phyloP scores from a whole-genome alignment of 1,140 invertebrate species.

The Holcopasites calliopsidis region DNA sequence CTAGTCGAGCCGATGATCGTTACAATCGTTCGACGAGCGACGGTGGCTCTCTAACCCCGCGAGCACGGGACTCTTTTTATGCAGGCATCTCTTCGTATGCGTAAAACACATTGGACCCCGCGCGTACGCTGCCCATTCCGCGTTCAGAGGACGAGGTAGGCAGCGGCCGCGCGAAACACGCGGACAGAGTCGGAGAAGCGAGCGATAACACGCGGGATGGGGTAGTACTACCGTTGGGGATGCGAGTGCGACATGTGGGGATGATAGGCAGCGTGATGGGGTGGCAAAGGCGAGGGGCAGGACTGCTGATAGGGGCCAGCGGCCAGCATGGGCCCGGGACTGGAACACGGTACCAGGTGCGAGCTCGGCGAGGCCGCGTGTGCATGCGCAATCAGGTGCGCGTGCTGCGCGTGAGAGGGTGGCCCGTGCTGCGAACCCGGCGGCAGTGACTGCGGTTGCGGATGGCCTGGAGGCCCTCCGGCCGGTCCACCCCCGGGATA shows the following conservation, averaged over 20 bases:
- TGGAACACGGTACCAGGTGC: constrained; percentile 83
- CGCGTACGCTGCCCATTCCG: background rate
- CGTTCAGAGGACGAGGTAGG: background rate
- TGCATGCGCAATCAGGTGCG: constrained; percentile 81
- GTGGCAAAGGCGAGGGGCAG: constrained; percentile 82
- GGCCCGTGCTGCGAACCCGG: constrained; percentile 83
- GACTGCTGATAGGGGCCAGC: constrained; percentile 81
- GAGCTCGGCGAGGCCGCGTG: constrained; percentile 82
- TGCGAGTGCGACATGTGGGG: constrained; percentile 84
- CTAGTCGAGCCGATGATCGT: background rate
- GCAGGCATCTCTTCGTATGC: constrained; percentile 6
- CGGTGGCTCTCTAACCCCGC: background rate
- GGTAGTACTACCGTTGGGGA: constrained; percentile 84
- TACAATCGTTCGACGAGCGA: background rate
- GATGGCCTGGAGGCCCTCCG: constrained; percentile 55
- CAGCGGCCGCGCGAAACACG: constrained; percentile 4
- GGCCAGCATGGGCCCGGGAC: constrained; percentile 79
- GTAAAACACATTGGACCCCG: too few species aligned
- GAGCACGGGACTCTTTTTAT: constrained; percentile 19
- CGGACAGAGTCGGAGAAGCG: constrained; percentile 9
- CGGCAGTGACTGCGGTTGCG: constrained; percentile 58
- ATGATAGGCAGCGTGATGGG: constrained; percentile 80
- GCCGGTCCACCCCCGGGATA: constrained; percentile 71
- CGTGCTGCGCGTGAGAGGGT: constrained; percentile 82
- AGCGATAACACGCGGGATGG: constrained; percentile 20